These are phyloP conservation scores for Ochropleura plecta DNA, from an alignment of 2,888 invertebrate genomes.

Conservation along the genomic window DNA sequence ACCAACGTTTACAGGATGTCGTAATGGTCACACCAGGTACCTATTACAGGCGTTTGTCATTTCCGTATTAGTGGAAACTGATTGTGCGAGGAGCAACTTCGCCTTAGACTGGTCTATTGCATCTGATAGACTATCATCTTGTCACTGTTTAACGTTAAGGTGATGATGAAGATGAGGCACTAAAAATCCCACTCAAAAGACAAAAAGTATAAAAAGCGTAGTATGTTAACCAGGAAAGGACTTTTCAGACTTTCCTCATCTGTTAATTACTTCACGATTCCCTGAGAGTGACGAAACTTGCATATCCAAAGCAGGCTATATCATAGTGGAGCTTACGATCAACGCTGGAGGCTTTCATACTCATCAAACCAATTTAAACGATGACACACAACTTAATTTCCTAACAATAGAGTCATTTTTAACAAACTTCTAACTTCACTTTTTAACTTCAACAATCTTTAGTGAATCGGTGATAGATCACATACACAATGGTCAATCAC, in stretches of 20 bases:
- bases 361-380: conserved; percentile 15
- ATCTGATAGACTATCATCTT: neutral
- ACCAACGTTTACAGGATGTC: conserved; percentile 15
- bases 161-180: neutral
- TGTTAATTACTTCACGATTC: neutral
- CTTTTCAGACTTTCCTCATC: neutral
- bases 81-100: neutral
- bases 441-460: conserved; percentile 41
- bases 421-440: neutral
- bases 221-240: neutral
- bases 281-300: neutral
- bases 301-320: neutral
- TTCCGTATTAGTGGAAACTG: conserved; percentile 25
- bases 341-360: neutral
- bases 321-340: neutral
- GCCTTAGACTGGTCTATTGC: neutral
- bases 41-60: neutral
- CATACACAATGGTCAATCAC: conserved; percentile 63
- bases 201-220: neutral
- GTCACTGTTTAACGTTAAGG: neutral
- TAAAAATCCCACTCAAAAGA: neutral
- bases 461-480: conserved; percentile 30
- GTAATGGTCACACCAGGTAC: conserved; percentile 1
- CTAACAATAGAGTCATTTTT: conserved; percentile 11
- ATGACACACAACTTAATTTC: conserved; percentile 8